Conservation (phyloP, 1,140 invertebrate species). For the Calosoma granatense region DNA sequence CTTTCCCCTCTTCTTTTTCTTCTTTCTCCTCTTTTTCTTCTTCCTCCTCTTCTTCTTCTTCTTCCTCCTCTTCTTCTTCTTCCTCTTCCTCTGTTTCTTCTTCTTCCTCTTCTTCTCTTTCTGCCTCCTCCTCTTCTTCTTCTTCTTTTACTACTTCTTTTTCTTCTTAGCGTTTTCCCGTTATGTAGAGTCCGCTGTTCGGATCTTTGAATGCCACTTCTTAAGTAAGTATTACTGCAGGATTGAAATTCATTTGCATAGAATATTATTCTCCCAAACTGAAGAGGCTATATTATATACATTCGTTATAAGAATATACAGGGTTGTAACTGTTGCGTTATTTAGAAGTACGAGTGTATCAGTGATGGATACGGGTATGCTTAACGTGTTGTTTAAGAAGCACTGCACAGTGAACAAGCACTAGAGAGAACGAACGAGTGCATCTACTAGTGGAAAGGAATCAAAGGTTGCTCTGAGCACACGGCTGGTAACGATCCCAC, state of each 20-base stretch:
- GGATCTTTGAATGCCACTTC: constrained; percentile 37
- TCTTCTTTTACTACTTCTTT: constrained; percentile 34
- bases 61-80: no score
- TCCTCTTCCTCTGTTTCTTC: no score
- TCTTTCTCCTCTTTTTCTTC: constrained; percentile 18
- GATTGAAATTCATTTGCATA: no score
- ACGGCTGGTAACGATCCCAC: background rate
- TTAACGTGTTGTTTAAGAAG: background rate
- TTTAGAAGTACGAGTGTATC: no score
- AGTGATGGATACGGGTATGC: no score
- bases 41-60: constrained; percentile 20
- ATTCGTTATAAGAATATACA: no score
- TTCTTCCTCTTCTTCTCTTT: no score
- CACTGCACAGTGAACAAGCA: background rate
- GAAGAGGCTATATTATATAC: no score
- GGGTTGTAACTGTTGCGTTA: no score
- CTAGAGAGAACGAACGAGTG: background rate
- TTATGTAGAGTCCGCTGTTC: no score
- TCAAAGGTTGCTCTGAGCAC: background rate
- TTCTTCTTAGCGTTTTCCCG: constrained; percentile 30
- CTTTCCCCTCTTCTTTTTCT: constrained; percentile 17
- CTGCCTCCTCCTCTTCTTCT: constrained; percentile 32
- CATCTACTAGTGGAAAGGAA: background rate
- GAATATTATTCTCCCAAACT: no score
- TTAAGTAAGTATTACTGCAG: constrained; percentile 33